These are phyloP conservation scores for Drosophila subsilvestris DNA, from an alignment of 2,888 invertebrate genomes.

Conservation along the genomic window DNA sequence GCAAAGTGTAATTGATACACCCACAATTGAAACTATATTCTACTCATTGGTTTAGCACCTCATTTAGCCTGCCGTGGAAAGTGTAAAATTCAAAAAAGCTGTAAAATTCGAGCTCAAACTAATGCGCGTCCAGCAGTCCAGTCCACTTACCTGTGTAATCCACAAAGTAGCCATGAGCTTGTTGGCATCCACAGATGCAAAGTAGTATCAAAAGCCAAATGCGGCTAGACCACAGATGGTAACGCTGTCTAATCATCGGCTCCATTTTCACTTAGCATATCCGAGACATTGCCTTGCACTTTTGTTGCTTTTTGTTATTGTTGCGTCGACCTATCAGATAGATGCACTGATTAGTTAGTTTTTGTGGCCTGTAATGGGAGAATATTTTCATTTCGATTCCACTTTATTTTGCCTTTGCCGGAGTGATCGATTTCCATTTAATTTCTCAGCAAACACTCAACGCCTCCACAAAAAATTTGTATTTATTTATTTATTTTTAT, in stretches of 20 bases:
- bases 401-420: conserved; percentile 30
- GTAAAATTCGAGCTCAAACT: not conserved
- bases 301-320: conserved; percentile 5
- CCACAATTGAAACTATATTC: not conserved
- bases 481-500: conserved; percentile 51
- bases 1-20: no score
- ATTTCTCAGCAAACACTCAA: conserved; percentile 54
- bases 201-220: conserved; percentile 44
- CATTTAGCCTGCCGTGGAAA: no score
- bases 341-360: conserved; percentile 25
- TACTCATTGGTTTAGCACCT: not conserved
- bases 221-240: conserved; percentile 39
- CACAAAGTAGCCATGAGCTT: conserved; percentile 53
- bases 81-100: no score
- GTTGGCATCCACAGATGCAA: conserved; percentile 29
- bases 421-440: conserved; percentile 72
- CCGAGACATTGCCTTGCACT: conserved; percentile 22
- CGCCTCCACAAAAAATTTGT: conserved; percentile 23
- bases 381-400: conserved; percentile 46
- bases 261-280: conserved; percentile 27
- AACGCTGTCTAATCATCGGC: conserved; percentile 15
- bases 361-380: conserved; percentile 17
- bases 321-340: conserved; percentile 29
- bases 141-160: conserved; percentile 71
- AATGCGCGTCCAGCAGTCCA: not conserved